Evolutionary conservation across 53 echinoderm and acorn worm species (phyloP), one percentile per base, ranked within the genome.

Genomic region (Stichopus horrens): DNA sequence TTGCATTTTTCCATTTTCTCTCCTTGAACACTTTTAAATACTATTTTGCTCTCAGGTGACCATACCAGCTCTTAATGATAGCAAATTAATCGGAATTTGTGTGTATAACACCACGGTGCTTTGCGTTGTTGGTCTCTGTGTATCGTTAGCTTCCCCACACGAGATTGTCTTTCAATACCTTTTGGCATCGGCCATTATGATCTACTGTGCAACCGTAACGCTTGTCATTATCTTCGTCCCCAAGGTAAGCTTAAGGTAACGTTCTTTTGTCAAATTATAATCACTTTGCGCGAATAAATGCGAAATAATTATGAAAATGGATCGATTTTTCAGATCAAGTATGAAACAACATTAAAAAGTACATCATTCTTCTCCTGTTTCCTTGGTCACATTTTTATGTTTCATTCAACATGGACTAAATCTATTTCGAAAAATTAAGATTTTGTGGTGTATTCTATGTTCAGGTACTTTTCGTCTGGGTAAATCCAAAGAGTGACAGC

Each of bases 31-130:
- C n/a, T 5, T 76, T 76, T 79, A 55, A 14, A n/a, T 71, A 13
- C 19, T 18, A 7, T 71, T 71, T 18, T 71, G 19, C 71, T n/a
- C n/a, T 53, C 54, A 79, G 79, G 79, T 79, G n/a, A 79, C 54
- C 9, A 79, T 79, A 55, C 79, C 56, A 79, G 79, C 79, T 53
- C 56, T 79, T 16, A 79, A 79, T 54, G 79, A 79, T 20, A 79
- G 79, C 37, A 79, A 79, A 9, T 53, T 18, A 11, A 79, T 79
- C 13, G 79, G 54, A 13, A 21, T 79, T n/a, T 79, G 79, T 9
- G 56, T 79, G 55, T 79, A 79, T 56, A 79, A 79, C 56, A 79
- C 79, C 13, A 79, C 55, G 0, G 79, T 79, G 18, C 6, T 79
- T 9, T 79, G 79, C 16, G 54, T 21, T 20, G 79, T 79, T 79